Conservation (phyloP, 1,140 invertebrate species). For the Aphelinus certus region DNA sequence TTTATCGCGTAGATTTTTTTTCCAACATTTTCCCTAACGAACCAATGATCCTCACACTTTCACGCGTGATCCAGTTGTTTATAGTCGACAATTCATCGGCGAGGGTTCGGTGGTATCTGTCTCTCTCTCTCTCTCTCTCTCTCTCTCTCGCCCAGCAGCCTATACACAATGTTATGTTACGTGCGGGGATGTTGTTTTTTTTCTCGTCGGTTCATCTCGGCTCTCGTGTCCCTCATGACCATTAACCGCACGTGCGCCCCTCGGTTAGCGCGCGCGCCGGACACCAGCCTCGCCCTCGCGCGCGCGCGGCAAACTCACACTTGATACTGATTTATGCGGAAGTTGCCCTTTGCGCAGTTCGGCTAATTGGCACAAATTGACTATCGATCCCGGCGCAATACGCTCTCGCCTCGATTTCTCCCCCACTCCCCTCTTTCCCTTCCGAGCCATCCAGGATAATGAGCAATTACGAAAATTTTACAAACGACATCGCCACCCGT, state of each 20-base stretch:
- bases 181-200: not conserved
- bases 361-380: slow-evolving; percentile 33
- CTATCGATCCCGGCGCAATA: slow-evolving; percentile 1
- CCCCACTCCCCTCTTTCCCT: too few species aligned
- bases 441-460: not conserved
- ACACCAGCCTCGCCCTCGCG: slow-evolving; percentile 10
- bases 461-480: not conserved
- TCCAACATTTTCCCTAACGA: too few species aligned
- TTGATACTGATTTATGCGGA: slow-evolving; percentile 35
- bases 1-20: too few species aligned
- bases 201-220: slow-evolving; percentile 6
- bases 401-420: too few species aligned
- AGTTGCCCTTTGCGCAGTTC: slow-evolving; percentile 21
- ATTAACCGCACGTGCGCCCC: slow-evolving; percentile 33
- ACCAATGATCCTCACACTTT: too few species aligned
- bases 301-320: not conserved
- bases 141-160: not conserved
- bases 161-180: not conserved
- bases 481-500: too few species aligned
- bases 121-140: not conserved
- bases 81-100: too few species aligned
- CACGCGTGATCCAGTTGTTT: too few species aligned
- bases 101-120: too few species aligned
- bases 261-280: slow-evolving; percentile 6
- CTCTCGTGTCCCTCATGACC: slow-evolving; percentile 28